Conservation (phyloP, 2,797 vertebrate species). For the Enteromius radiatus region DNA sequence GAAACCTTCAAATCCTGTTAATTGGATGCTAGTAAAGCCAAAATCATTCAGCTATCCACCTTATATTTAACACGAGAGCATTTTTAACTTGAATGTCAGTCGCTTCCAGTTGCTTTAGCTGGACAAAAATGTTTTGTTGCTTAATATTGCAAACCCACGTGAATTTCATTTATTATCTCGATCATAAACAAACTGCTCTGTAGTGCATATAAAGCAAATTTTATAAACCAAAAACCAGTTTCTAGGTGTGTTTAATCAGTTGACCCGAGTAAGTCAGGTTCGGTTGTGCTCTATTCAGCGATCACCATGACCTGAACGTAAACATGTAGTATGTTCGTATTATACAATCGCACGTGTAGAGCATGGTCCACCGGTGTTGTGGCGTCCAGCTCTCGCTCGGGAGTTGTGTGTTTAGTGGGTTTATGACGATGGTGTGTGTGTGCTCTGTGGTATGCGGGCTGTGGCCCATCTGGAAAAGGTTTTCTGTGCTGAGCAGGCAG, state of each 20-base stretch:
- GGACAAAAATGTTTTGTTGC: background rate
- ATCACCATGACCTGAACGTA: background rate
- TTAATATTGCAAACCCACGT: background rate
- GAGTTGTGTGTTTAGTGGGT: constrained; percentile 28
- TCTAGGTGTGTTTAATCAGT: background rate
- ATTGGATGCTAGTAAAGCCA: background rate
- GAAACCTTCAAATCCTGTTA: background rate
- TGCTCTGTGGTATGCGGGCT: constrained; percentile 73
- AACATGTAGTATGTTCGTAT: background rate
- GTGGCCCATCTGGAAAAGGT: constrained; percentile 74
- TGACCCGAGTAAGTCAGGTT: background rate
- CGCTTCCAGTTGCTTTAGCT: background rate
- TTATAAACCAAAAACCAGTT: background rate
- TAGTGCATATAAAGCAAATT: background rate
- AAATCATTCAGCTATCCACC: background rate
- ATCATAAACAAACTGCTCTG: background rate
- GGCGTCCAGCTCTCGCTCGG: background rate
- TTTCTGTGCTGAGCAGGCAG: constrained; percentile 77
- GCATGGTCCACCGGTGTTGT: background rate
- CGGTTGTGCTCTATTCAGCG: background rate
- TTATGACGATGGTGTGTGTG: constrained; percentile 36
- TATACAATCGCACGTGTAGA: background rate
- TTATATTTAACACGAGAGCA: background rate
- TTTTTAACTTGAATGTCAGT: background rate
- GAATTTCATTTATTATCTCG: background rate